Evolutionary conservation across 2,888 invertebrate genomes (phyloP), one percentile per base, ranked within the genome.

Genomic region (Yponomeuta plumbellus): DNA sequence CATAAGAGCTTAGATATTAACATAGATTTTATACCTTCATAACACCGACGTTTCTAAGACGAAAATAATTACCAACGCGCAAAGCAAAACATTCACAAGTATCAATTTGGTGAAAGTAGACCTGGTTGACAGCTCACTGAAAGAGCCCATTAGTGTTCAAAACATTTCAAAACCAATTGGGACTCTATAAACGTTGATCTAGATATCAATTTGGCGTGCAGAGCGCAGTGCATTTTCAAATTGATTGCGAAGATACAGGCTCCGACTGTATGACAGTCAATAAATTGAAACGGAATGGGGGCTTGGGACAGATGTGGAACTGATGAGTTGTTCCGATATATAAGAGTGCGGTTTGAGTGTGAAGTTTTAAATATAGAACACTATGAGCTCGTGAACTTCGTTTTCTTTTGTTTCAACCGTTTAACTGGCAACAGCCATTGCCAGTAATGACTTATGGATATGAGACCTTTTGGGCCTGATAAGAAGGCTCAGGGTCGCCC

Each of bases 271-370:
- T 23, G 65, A 57, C 65, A 65, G 57, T 26, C 65, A 56, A 65
- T 65, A 65, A 57, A 65, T 65, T 65, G 65, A 65, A 65, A 65
- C 65, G 65, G n/a, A 63, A 34, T 56, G 65, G 65, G 56, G 34
- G 44, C 44, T 65, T 23, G 56, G 40, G 44, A 44, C 63, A 22
- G 63, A 65, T 56, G 65, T 20, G 65, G 65, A 57, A 44, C 63
- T 40, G 40, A 39, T 52, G 44, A 52, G 63, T n/a, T 13, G 20
- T 20, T 40, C 8, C 20, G 44, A 44, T 40, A 40, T n/a, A 34
- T 59, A 22, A 22, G 23, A 11, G 21, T 59, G 59, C n/a, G 59
- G n/a, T 20, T 21, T 23, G 21, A 10, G 23, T 59, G 11, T 58
- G 5, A 44, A 4, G 44, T 13, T 6, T 44, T 6, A 13, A 44